Evolutionary conservation across 2,888 invertebrate species (phyloP).

Genomic region (Vanessa cardui): DNA sequence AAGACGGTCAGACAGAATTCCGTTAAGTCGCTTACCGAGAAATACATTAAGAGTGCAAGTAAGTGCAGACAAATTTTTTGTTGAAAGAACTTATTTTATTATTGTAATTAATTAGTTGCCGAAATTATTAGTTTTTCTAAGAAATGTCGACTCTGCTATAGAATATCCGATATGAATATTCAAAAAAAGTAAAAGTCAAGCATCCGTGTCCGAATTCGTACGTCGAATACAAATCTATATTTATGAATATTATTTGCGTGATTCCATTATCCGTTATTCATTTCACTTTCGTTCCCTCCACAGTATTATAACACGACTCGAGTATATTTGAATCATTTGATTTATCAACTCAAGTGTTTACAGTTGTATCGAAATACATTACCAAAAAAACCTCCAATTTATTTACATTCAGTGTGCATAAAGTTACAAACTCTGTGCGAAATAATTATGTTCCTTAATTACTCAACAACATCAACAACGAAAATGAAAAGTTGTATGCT

Average conservation of each 20-base stretch:
- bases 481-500: too few relatives aligned
- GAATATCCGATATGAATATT: neutral
- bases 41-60: conserved; percentile 88
- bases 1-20: conserved; percentile 85
- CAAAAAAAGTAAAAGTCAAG: conserved; percentile 4
- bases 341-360: too few relatives aligned
- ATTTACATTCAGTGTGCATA: too few relatives aligned
- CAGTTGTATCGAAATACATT: too few relatives aligned
- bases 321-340: neutral
- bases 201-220: conserved; percentile 1
- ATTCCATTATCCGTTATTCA: neutral
- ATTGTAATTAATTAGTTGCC: too few relatives aligned
- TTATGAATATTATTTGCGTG: conserved; percentile 8
- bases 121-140: too few relatives aligned
- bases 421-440: too few relatives aligned
- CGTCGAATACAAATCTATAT: neutral
- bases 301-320: neutral
- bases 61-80: conserved; percentile 47
- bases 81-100: too few relatives aligned
- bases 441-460: too few relatives aligned
- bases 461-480: too few relatives aligned
- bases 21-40: conserved; percentile 90
- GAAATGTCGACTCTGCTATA: neutral
- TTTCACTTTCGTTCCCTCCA: conserved; percentile 3
- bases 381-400: too few relatives aligned